phyloP scores from a whole-genome alignment of 2,113 vertebrate genomes.

The Amblyornis subalaris region DNA sequence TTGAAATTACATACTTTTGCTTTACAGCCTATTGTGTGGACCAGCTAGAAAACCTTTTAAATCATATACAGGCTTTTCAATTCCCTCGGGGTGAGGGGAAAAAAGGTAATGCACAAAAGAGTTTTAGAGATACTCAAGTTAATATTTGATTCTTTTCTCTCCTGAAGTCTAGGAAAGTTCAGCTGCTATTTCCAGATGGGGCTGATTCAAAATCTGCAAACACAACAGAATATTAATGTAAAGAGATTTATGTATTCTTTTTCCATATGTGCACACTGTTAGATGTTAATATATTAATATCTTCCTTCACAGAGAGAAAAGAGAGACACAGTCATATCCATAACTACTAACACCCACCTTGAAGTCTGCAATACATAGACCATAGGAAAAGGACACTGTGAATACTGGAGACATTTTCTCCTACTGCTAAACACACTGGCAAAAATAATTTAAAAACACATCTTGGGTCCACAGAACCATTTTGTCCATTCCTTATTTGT shows the following conservation, averaged over 20 bases:
- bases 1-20: not conserved
- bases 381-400: not conserved
- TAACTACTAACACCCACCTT: not conserved
- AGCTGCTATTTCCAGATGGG: not conserved
- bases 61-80: not conserved
- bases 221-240: not conserved
- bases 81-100: not conserved
- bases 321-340: not conserved
- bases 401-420: not conserved
- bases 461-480: not conserved
- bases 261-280: rapidly evolving
- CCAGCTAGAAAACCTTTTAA: not conserved
- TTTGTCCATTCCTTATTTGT: not conserved
- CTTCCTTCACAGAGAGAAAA: not conserved
- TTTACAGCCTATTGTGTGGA: not conserved
- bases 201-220: not conserved
- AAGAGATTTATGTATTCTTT: not conserved
- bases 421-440: not conserved
- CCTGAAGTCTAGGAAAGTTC: not conserved
- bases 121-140: not conserved
- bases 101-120: not conserved
- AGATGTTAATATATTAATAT: not conserved
- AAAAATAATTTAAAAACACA: not conserved
- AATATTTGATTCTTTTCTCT: not conserved
- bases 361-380: not conserved